A percentile compares a stretch with the other conserved stretches of the same genome.
Conservation (phyloP, 2,113 vertebrate genomes). For the Ornithorhynchus anatinus region DNA sequence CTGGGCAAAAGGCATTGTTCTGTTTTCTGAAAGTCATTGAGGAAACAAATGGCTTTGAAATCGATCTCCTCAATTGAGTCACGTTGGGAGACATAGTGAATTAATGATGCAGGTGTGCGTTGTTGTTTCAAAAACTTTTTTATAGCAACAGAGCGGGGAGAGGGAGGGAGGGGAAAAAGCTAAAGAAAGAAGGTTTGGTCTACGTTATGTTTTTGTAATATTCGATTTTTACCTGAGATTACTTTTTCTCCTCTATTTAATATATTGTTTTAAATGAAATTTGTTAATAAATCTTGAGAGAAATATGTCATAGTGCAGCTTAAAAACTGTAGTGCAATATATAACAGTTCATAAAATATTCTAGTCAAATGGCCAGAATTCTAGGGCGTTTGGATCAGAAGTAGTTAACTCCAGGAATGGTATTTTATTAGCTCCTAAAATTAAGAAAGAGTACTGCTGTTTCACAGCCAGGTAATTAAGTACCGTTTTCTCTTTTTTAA, state of each 20-base stretch:
- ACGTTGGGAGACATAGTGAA: constrained; percentile 64
- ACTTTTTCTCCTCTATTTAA: constrained; percentile 76
- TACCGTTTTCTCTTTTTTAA: constrained; percentile 81
- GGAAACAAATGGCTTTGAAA: constrained; percentile 69
- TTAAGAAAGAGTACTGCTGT: constrained; percentile 82
- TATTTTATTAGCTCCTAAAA: constrained; percentile 84
- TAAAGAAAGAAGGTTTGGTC: constrained; percentile 63
- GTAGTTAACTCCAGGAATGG: constrained; percentile 77
- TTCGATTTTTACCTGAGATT: constrained; percentile 74
- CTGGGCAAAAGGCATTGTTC: constrained; percentile 30
- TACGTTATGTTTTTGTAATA: constrained; percentile 68
- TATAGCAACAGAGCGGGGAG: constrained; percentile 54
- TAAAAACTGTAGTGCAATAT: constrained; percentile 79
- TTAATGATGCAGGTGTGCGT: constrained; percentile 69
- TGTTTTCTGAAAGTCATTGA: constrained; percentile 64
- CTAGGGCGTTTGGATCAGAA: constrained; percentile 73
- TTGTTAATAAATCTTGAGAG: constrained; percentile 80
- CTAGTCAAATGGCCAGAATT: constrained; percentile 67
- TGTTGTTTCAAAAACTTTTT: constrained; percentile 54
- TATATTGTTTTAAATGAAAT: constrained; percentile 86
- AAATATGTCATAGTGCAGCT: constrained; percentile 79
- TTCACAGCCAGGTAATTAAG: constrained; percentile 86
- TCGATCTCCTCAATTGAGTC: constrained; percentile 60
- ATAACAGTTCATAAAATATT: constrained; percentile 85
- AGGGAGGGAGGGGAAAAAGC: neutral